Evolutionary conservation across 1,140 invertebrate genomes (phyloP).

Genomic region (Drosophila rhopaloa): DNA sequence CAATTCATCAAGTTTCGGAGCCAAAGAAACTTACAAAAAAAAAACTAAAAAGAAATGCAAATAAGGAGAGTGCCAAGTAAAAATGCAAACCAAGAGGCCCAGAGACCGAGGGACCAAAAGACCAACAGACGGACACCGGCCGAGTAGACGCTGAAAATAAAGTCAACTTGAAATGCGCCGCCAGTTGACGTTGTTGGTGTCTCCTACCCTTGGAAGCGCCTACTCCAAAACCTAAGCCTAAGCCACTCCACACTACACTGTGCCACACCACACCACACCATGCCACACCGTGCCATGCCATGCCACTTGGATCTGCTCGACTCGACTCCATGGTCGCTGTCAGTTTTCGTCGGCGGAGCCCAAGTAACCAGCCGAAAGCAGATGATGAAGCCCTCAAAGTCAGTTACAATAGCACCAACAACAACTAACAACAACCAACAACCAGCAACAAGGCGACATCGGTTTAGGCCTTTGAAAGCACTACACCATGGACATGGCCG

Average conservation of each 20-base stretch:
- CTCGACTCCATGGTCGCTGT: constrained; percentile 63
- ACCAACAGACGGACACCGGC: constrained; percentile 21
- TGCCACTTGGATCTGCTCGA: constrained; percentile 23
- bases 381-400: constrained; percentile 83
- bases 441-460: constrained; percentile 67
- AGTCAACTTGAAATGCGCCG: constrained; percentile 82
- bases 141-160: constrained; percentile 68
- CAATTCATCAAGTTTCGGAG: constrained; percentile 80
- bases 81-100: constrained; percentile 45
- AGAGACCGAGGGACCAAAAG: constrained; percentile 23
- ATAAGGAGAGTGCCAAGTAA: constrained; percentile 47
- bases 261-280: constrained; percentile 4
- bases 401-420: constrained; percentile 54
- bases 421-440: constrained; percentile 32
- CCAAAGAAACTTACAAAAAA: constrained; percentile 14
- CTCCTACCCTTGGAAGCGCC: constrained; percentile 75
- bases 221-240: constrained; percentile 81
- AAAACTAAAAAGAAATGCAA: constrained; percentile 34
- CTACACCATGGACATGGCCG: constrained; percentile 50
- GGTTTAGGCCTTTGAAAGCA: constrained; percentile 81
- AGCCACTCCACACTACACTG: constrained; percentile 49
- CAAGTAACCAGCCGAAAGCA: constrained; percentile 75
- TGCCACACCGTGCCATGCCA: neutral
- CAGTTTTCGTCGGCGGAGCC: constrained; percentile 74
- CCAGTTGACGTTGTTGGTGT: constrained; percentile 54